Conservation (phyloP, 2,113 vertebrate species). For the Mustelus asterias region DNA sequence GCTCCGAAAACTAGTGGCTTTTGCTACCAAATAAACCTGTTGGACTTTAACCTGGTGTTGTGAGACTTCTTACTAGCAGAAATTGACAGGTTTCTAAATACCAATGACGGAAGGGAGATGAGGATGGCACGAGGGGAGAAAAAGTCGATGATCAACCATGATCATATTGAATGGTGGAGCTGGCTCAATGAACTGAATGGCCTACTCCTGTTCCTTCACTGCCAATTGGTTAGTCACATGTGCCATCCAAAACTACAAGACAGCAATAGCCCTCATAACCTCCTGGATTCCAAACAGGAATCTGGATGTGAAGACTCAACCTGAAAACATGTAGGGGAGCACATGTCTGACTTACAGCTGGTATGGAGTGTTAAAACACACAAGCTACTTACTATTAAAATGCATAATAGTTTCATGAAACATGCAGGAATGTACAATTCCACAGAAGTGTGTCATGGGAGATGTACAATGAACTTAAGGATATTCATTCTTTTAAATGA, state of each 20-base stretch:
- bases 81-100: too few species aligned
- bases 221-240: neutral
- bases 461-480: neutral
- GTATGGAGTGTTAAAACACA: neutral
- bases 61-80: too few species aligned
- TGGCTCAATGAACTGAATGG: too few species aligned
- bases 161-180: too few species aligned
- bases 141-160: too few species aligned
- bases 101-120: too few species aligned
- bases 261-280: neutral
- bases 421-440: neutral
- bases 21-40: too few species aligned
- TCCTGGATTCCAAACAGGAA: neutral
- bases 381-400: neutral
- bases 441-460: neutral
- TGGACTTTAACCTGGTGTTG: too few species aligned
- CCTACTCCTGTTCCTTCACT: neutral
- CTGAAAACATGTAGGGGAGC: too few species aligned
- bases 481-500: neutral
- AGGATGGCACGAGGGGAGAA: too few species aligned
- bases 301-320: neutral
- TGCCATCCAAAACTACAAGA: neutral
- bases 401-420: neutral
- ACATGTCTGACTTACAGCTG: neutral
- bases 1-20: too few species aligned